Evolutionary conservation across 2,113 vertebrate species (phyloP).

Genomic region (Craseonycteris thonglongyai): DNA sequence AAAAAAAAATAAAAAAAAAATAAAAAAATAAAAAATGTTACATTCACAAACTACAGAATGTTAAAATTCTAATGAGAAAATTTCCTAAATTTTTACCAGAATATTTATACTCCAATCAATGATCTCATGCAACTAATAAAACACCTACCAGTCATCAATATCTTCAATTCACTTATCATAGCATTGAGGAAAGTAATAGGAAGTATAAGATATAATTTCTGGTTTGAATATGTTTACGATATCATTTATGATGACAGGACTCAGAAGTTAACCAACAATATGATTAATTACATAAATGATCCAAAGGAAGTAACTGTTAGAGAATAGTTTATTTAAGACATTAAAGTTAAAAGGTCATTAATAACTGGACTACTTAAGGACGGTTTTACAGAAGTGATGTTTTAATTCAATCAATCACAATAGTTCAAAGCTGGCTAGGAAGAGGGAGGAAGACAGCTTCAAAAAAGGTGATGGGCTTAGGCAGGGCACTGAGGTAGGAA

Average conservation of each 20-base stretch:
- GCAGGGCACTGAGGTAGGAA: not conserved
- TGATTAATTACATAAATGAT: not conserved
- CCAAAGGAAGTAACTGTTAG: not conserved
- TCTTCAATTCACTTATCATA: not conserved
- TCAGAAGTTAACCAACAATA: not conserved
- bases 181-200: not conserved
- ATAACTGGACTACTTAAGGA: not conserved
- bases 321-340: not conserved
- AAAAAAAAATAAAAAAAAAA: no score
- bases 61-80: not conserved
- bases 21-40: not conserved
- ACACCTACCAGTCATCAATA: not conserved
- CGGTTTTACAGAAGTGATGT: not conserved
- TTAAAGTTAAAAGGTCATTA: not conserved
- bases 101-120: not conserved
- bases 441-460: not conserved
- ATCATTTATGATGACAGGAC: not conserved
- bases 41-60: not conserved
- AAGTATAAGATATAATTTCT: not conserved
- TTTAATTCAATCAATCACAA: not conserved
- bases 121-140: not conserved
- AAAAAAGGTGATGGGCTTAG: not conserved
- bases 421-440: not conserved
- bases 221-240: not conserved
- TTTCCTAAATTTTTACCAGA: not conserved